These are phyloP conservation scores for Zonotrichia leucophrys DNA, from an alignment of 2,113 vertebrate species.

Conservation along the genomic window DNA sequence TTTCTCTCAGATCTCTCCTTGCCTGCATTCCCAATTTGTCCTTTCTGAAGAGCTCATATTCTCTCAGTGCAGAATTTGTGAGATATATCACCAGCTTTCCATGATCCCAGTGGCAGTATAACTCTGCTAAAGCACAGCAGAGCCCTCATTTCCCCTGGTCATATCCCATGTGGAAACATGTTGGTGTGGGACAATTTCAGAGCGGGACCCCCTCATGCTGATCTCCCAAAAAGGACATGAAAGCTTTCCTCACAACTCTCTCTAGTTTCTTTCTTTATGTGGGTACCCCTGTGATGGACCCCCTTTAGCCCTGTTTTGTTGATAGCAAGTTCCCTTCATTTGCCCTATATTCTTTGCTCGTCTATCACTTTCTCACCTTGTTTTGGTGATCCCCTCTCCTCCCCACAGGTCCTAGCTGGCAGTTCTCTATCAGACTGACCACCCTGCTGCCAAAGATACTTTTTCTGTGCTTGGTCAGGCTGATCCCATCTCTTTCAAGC, in stretches of 20 bases:
- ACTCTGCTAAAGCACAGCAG: background rate
- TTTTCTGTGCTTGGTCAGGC: background rate
- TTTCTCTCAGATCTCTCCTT: background rate
- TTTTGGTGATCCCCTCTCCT: background rate
- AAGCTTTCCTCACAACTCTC: background rate
- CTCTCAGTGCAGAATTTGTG: background rate
- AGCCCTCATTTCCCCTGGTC: background rate
- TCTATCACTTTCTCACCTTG: background rate
- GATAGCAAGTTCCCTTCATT: background rate
- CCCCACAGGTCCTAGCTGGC: background rate
- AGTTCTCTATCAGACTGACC: background rate
- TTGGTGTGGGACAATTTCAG: background rate
- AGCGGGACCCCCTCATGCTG: rapidly evolving
- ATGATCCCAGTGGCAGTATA: background rate
- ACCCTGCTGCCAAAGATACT: background rate
- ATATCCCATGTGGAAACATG: rapidly evolving
- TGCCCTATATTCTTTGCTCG: background rate
- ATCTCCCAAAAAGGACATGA: background rate
- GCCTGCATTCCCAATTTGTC: background rate
- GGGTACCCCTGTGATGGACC: rapidly evolving
- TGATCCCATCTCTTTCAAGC: background rate
- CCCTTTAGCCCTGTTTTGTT: background rate
- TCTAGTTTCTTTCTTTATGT: background rate
- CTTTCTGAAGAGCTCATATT: background rate
- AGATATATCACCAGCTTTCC: no score